Conservation (phyloP, 2,888 invertebrate species). For the Hymenopus coronatus region DNA sequence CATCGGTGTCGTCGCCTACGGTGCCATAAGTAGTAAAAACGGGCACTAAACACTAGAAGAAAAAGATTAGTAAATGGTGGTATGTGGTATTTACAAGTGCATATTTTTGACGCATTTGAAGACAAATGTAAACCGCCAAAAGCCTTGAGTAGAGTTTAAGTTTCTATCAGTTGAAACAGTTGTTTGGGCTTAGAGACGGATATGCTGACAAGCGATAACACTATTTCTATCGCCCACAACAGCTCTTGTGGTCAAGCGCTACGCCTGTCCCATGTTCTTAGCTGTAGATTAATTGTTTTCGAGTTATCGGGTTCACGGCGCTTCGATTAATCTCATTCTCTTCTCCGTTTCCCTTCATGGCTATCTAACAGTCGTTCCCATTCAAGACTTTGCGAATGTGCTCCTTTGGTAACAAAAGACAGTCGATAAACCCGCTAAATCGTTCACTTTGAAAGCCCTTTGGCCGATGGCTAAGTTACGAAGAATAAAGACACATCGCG, state of each 20-base stretch:
- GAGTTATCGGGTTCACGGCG: constrained; percentile 20
- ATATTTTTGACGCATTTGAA: background rate
- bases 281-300: constrained; percentile 24
- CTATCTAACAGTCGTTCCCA: background rate
- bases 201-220: background rate
- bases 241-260: background rate
- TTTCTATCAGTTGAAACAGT: background rate
- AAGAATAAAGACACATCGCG: constrained; percentile 13
- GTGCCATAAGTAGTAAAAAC: too few species aligned
- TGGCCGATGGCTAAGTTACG: constrained; percentile 3
- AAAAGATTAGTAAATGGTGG: background rate
- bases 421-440: constrained; percentile 19
- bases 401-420: constrained; percentile 16
- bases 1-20: too few species aligned
- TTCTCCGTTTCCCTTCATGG: background rate
- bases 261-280: background rate
- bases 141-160: background rate
- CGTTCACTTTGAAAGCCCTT: background rate
- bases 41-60: too few species aligned
- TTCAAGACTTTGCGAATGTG: constrained; percentile 2
- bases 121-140: background rate
- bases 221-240: background rate
- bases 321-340: constrained; percentile 23
- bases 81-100: background rate
- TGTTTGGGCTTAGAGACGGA: background rate